These are phyloP conservation scores for Stenchaetothrips biformis DNA, from an alignment of 2,888 invertebrate species.

Conservation along the genomic window DNA sequence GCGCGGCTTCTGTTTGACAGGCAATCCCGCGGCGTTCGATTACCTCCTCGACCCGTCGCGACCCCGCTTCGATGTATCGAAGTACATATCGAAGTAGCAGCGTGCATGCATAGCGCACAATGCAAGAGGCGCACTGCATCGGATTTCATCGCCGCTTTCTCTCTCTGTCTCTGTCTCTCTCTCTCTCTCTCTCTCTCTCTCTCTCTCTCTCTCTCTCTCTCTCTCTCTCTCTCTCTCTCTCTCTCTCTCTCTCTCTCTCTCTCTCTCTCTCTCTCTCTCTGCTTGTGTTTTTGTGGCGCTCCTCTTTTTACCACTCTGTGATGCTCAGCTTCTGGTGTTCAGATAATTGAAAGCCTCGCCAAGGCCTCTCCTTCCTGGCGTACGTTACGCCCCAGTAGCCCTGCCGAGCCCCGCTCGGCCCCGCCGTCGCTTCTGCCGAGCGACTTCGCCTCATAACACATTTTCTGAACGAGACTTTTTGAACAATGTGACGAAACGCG, in stretches of 20 bases:
- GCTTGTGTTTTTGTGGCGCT: neutral
- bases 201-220: conserved; percentile 5
- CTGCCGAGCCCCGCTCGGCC: too few species aligned
- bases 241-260: neutral
- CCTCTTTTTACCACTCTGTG: conserved; percentile 24
- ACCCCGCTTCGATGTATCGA: too few species aligned
- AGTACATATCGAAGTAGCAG: too few species aligned
- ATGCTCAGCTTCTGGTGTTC: conserved; percentile 13
- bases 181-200: conserved; percentile 29
- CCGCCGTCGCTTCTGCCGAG: neutral
- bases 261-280: conserved; percentile 26
- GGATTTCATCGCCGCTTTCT: neutral
- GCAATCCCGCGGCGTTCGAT: too few species aligned
- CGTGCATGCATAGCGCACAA: too few species aligned
- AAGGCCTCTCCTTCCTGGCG: conserved; percentile 11
- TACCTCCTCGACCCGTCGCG: too few species aligned
- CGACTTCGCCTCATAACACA: neutral
- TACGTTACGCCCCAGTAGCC: neutral
- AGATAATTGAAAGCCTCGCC: conserved; percentile 4
- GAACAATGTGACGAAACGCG: too few species aligned
- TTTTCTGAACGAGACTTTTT: too few species aligned
- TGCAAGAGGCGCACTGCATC: too few species aligned
- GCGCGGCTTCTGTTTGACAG: too few species aligned
- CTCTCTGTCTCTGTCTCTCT: neutral
- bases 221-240: conserved; percentile 14